Percentiles rank a stretch among this genome's conserved stretches.
phyloP scores from a whole-genome alignment of 2,797 vertebrate genomes.

The Sarcoramphus papa region DNA sequence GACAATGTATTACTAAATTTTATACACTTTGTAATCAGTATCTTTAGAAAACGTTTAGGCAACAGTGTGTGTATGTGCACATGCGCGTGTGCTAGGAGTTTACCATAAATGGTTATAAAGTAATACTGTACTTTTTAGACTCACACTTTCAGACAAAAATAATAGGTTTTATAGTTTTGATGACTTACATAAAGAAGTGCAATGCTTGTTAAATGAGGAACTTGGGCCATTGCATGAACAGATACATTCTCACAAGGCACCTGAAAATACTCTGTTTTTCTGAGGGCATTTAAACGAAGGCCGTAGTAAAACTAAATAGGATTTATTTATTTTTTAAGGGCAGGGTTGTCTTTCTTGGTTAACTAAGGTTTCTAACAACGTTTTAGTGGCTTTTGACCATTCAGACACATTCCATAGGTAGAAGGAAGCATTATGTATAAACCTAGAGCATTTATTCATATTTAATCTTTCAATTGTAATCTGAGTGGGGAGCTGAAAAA shows the following conservation, averaged over 20 bases:
- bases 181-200: constrained; percentile 34
- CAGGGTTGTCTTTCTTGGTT: neutral
- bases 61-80: constrained; percentile 31
- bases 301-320: constrained; percentile 6
- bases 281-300: constrained; percentile 16
- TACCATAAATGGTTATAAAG: constrained; percentile 36
- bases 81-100: neutral
- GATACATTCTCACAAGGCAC: constrained; percentile 11
- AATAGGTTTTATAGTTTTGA: constrained; percentile 38
- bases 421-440: constrained; percentile 41
- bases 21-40: constrained; percentile 69
- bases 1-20: constrained; percentile 50
- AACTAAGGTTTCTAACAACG: constrained; percentile 27
- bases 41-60: constrained; percentile 69
- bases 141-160: constrained; percentile 23
- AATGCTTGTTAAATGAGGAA: constrained; percentile 36
- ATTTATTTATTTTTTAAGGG: neutral
- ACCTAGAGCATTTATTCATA: constrained; percentile 45
- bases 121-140: constrained; percentile 58
- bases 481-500: neutral
- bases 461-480: constrained; percentile 25
- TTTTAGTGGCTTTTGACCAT: constrained; percentile 33
- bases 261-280: neutral
- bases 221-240: constrained; percentile 46
- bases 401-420: constrained; percentile 50